Conservation (phyloP, 2,113 vertebrate species). For the Barnardius zonarius region DNA sequence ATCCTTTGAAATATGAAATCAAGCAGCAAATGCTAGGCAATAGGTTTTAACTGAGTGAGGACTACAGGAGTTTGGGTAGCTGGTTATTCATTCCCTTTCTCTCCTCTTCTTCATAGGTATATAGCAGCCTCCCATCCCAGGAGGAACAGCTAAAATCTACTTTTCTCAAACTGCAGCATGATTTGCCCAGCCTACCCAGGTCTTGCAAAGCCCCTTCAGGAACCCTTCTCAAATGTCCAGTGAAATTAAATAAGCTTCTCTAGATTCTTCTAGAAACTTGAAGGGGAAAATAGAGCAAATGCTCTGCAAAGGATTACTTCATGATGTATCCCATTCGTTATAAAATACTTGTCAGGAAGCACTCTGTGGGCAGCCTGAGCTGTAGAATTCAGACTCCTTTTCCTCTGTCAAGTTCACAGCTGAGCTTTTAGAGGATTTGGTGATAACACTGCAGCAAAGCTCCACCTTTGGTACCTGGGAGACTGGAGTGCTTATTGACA, state of each 20-base stretch:
- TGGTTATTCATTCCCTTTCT: background rate
- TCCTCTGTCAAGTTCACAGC: background rate
- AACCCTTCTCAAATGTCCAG: background rate
- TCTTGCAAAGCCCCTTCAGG: background rate
- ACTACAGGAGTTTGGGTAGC: background rate
- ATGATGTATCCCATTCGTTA: background rate
- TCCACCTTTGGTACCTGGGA: background rate
- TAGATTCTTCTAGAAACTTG: background rate
- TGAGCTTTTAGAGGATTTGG: background rate
- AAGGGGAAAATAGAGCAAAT: background rate
- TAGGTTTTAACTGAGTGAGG: background rate
- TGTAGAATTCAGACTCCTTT: background rate
- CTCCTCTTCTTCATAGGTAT: background rate
- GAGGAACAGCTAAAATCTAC: background rate
- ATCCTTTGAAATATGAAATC: background rate
- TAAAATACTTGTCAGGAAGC: background rate
- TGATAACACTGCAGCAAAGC: background rate
- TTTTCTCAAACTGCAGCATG: background rate
- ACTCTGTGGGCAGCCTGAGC: fast-evolving
- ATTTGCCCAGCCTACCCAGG: background rate
- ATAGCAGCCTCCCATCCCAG: background rate
- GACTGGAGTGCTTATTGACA: background rate
- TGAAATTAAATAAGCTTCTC: background rate
- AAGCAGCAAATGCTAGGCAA: background rate
- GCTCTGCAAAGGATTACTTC: background rate